Percentiles rank a stretch among this genome's conserved stretches.
Evolutionary conservation across 92 coral and sea anemone species (phyloP).

Genomic region (Porites lobata): DNA sequence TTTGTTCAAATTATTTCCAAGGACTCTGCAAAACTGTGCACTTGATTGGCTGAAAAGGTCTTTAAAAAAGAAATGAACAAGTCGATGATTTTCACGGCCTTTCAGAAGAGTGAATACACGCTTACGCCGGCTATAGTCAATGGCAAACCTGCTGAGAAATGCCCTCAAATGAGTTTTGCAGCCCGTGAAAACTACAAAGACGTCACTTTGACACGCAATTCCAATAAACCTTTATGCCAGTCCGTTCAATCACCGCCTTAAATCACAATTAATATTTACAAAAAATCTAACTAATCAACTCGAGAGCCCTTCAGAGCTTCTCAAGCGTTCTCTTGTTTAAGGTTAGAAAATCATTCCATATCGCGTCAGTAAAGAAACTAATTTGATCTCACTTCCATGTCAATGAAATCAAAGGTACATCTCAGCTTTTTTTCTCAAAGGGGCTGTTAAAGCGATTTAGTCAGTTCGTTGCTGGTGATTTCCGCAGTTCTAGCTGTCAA

Average conservation of each 20-base stretch:
- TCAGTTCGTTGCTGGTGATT: not conserved
- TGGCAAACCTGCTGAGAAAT: slow-evolving; percentile 38
- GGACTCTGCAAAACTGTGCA: too few species aligned
- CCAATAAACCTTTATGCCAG: not conserved
- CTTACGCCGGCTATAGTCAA: not conserved
- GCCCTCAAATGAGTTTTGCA: slow-evolving; percentile 29
- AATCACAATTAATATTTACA: slow-evolving; percentile 5
- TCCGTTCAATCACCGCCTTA: not conserved
- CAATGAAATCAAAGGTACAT: too few species aligned
- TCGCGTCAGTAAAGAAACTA: too few species aligned
- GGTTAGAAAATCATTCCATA: too few species aligned
- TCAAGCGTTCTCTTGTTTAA: too few species aligned
- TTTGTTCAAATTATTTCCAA: not conserved
- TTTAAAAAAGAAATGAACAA: too few species aligned
- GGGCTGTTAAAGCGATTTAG: slow-evolving; percentile 43
- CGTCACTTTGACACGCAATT: not conserved
- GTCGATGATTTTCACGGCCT: not conserved
- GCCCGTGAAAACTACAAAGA: not conserved
- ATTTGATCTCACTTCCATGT: not conserved
- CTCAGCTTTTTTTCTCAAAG: too few species aligned
- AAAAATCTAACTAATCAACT: too few species aligned
- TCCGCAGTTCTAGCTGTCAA: slow-evolving; percentile 10
- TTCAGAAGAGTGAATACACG: not conserved
- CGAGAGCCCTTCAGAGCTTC: too few species aligned
- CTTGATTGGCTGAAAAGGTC: not conserved